These are phyloP conservation scores for Macrotus californicus DNA, from an alignment of 2,113 vertebrate species.

Conservation along the genomic window DNA sequence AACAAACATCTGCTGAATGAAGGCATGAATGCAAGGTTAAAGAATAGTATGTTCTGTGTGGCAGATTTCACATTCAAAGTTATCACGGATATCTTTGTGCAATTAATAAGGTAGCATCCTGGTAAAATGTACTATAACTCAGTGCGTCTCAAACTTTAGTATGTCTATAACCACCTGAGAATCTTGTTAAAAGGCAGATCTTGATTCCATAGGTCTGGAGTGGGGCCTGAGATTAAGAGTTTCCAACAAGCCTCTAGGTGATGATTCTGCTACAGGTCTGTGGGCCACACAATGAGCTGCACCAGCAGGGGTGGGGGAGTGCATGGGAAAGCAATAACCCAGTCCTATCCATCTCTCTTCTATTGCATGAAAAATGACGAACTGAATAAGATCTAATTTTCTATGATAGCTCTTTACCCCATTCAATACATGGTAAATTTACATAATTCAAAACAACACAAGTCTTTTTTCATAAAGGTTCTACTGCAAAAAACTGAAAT, in stretches of 20 bases:
- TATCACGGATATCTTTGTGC: not conserved
- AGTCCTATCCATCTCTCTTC: not conserved
- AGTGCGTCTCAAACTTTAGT: not conserved
- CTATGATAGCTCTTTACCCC: not conserved
- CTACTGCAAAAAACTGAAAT: not conserved
- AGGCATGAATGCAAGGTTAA: not conserved
- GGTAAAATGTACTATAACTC: not conserved
- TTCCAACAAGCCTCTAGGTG: not conserved
- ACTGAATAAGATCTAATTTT: conserved; percentile 30
- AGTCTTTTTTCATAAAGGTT: conserved; percentile 6
- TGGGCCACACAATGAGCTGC: not conserved
- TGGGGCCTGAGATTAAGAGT: not conserved
- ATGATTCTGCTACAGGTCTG: not conserved
- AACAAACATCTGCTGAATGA: not conserved
- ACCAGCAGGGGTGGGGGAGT: accelerated
- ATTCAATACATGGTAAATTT: not conserved
- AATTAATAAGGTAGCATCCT: not conserved
- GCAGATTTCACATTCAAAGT: not conserved
- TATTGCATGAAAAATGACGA: not conserved
- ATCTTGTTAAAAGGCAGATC: not conserved
- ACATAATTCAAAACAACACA: conserved; percentile 6
- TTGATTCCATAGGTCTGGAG: not conserved
- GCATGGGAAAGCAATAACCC: not conserved
- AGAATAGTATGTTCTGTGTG: not conserved
- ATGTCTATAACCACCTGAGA: not conserved